phyloP scores from a whole-genome alignment of 2,113 vertebrate genomes.

The Sigmodon hispidus region DNA sequence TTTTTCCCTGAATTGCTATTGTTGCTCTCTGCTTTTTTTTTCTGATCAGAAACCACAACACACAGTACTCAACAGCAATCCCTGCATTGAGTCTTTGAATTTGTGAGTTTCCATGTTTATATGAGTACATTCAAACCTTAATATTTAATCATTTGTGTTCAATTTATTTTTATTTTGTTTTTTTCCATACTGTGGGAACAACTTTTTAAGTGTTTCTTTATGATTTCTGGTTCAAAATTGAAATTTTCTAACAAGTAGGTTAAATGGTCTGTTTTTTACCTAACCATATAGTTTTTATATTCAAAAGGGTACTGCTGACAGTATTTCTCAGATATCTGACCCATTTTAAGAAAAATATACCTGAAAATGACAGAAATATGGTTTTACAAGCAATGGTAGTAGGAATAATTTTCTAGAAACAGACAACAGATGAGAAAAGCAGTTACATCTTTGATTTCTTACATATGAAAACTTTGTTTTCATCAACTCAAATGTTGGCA shows the following conservation, averaged over 20 bases:
- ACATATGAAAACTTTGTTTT: not conserved
- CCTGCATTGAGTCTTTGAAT: not conserved
- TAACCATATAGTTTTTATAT: not conserved
- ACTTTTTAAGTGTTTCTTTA: not conserved
- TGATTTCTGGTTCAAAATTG: not conserved
- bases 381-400: not conserved
- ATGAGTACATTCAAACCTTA: not conserved
- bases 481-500: not conserved
- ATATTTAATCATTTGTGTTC: not conserved
- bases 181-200: too few relatives aligned
- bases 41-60: not conserved
- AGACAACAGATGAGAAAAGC: not conserved
- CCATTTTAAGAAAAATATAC: not conserved
- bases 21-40: not conserved
- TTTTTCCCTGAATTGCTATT: not conserved
- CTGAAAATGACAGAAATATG: not conserved
- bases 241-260: not conserved
- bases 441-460: not conserved
- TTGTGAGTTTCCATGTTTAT: not conserved
- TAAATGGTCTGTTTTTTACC: not conserved
- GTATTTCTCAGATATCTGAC: not conserved
- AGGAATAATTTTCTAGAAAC: not conserved
- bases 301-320: not conserved
- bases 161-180: not conserved
- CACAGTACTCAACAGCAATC: not conserved